Conservation (phyloP, 2,113 vertebrate species). For the Labeo rohita region DNA sequence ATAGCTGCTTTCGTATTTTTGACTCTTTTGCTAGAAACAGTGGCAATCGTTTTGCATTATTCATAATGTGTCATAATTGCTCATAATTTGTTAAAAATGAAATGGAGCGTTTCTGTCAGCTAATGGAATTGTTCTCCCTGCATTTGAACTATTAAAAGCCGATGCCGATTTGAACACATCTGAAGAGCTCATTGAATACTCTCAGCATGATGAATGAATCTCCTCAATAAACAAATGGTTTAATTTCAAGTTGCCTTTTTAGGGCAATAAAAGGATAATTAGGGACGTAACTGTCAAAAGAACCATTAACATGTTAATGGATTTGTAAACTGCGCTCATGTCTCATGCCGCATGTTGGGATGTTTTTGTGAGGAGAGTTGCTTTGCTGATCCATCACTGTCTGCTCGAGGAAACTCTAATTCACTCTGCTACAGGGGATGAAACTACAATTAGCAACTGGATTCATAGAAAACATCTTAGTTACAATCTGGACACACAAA, state of each 20-base stretch:
- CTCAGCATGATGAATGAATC: conserved; percentile 30
- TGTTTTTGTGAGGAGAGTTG: neutral
- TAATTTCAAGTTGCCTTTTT: conserved; percentile 12
- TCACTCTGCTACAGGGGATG: neutral
- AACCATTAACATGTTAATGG: conserved; percentile 45
- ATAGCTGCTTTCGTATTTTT: neutral
- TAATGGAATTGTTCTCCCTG: neutral
- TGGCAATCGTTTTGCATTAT: neutral
- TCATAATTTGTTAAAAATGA: neutral
- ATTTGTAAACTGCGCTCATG: conserved; percentile 7
- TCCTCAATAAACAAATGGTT: conserved; percentile 32
- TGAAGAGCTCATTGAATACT: conserved; percentile 1
- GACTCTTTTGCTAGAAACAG: neutral
- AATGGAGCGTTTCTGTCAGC: neutral
- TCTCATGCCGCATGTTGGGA: neutral
- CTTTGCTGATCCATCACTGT: conserved; percentile 22
- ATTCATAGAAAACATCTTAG: neutral
- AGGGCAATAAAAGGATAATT: conserved; percentile 36
- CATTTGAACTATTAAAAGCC: neutral
- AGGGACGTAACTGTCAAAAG: conserved; percentile 40
- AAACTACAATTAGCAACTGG: neutral
- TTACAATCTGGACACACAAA: neutral
- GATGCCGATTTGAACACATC: conserved; percentile 7
- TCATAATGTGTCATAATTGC: neutral
- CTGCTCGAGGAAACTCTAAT: neutral